phyloP scores from a whole-genome alignment of 2,113 vertebrate species.

The Petrocephalus zakoni region DNA sequence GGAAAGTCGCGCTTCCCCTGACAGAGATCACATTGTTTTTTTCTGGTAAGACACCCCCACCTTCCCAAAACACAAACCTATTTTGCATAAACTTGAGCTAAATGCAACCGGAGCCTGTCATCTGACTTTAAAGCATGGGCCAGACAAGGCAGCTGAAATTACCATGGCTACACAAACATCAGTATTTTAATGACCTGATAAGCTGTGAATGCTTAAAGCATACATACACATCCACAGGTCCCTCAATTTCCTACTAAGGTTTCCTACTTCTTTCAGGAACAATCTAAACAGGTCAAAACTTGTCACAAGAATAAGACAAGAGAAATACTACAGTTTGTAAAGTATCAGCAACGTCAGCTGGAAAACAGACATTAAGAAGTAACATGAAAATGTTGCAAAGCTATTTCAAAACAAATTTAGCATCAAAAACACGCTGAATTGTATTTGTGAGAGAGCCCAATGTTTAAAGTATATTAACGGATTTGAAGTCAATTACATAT shows the following conservation, averaged over 20 bases:
- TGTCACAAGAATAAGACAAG: not conserved
- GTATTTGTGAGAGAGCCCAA: not conserved
- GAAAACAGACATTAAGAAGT: not conserved
- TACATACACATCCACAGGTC: not conserved
- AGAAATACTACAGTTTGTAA: too few species aligned
- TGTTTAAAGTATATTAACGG: not conserved
- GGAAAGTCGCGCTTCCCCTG: not conserved
- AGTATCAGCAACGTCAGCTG: not conserved
- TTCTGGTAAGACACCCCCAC: not conserved
- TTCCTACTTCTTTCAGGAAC: not conserved
- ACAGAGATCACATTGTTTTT: not conserved
- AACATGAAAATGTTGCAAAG: not conserved
- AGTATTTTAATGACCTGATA: not conserved
- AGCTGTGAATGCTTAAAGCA: not conserved
- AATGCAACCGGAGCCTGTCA: not conserved
- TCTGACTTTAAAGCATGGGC: not conserved
- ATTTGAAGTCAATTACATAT: not conserved
- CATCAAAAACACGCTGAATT: not conserved
- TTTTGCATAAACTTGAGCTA: not conserved
- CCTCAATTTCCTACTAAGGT: not conserved
- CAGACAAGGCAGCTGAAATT: not conserved
- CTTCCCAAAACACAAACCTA: not conserved
- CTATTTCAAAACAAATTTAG: not conserved
- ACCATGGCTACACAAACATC: not conserved
- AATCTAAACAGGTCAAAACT: not conserved